Evolutionary conservation across 2,113 vertebrate genomes (phyloP), one percentile per base, ranked within the genome.

Genomic region (Gymnarchus niloticus): DNA sequence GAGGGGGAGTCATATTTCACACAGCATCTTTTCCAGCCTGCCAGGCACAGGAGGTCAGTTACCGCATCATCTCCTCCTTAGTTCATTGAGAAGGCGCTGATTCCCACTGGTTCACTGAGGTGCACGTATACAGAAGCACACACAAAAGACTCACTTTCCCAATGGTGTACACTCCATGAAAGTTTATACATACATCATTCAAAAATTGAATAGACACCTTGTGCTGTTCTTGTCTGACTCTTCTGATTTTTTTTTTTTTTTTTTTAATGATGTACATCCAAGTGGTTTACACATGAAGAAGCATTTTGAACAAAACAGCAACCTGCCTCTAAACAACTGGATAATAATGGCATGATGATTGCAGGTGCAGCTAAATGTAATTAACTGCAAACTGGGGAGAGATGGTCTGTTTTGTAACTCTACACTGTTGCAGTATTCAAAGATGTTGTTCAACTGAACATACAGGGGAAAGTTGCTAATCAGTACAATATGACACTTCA

Each of bases 21-120:
- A 46, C 54, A 4, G 28, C 41, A 59, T 85, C 73, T 41, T 78
- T 85, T 80, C 84, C 52, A 80, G 73, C 23, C 84, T 49, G 49
- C 33, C 49, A 41, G 69, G 52, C 84, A 25, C n/a, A 78, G 69
- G 51, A 56, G 84, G 51, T 77, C 84, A 78, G 28, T 28, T 44
- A 6, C 73, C 33, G 25, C 21, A 56, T 76, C 65, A 56, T 54
- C 84, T 9, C 2, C 69, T 54, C 65, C 69, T 46, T 48, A 28
- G 17, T 41, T 80, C 37, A 78, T n/a, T 19, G 84, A 46, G 54
- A 85, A 56, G 33, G 25, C 37, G 28, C 28, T 5, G 28, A 73
- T 65, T 33, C 59, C n/a, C 33, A 28, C 59, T 33, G 59, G n/a
- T 10, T 65, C 25, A 28, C 14, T 12, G 10, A 65, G 49, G 25